phyloP scores from a whole-genome alignment of 2,888 invertebrate species.

The Pheosia tremula region DNA sequence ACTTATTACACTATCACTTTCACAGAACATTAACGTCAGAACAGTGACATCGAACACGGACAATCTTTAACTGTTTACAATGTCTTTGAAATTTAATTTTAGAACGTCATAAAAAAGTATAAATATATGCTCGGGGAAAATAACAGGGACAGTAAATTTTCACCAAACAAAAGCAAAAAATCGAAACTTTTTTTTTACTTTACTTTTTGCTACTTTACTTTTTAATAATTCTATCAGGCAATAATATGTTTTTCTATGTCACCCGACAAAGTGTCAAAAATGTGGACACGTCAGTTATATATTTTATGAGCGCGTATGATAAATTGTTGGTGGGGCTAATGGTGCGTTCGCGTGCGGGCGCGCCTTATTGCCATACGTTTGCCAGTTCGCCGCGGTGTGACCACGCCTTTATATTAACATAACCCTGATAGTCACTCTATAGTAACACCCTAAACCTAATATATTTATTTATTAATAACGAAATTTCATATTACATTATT shows the following conservation, averaged over 20 bases:
- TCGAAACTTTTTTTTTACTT: slow-evolving; percentile 48
- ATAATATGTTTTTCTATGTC: slow-evolving; percentile 60
- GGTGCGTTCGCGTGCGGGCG: slow-evolving; percentile 73
- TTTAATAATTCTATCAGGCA: slow-evolving; percentile 57
- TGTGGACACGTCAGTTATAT: slow-evolving; percentile 72
- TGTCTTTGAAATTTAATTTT: slow-evolving; percentile 31
- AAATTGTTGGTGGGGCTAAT: slow-evolving; percentile 71
- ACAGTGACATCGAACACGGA: slow-evolving; percentile 18
- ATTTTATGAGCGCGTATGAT: slow-evolving; percentile 71
- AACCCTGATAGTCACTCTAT: slow-evolving; percentile 31
- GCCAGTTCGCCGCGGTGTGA: slow-evolving; percentile 33
- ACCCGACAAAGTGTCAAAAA: slow-evolving; percentile 66
- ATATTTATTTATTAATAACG: slow-evolving; percentile 29
- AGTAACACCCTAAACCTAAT: slow-evolving; percentile 19
- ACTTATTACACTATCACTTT: neutral
- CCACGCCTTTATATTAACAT: slow-evolving; percentile 54
- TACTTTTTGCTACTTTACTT: too few relatives aligned
- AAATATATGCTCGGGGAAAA: slow-evolving; percentile 32
- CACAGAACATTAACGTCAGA: slow-evolving; percentile 19
- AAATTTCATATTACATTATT: neutral
- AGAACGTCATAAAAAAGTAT: slow-evolving; percentile 34
- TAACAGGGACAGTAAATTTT: slow-evolving; percentile 35
- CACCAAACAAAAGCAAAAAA: slow-evolving; percentile 36
- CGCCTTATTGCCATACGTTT: slow-evolving; percentile 54
- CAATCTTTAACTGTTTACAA: slow-evolving; percentile 23